These are phyloP conservation scores for Brachypodius melanocephalos DNA, from an alignment of 2,113 vertebrate genomes.

Conservation along the genomic window DNA sequence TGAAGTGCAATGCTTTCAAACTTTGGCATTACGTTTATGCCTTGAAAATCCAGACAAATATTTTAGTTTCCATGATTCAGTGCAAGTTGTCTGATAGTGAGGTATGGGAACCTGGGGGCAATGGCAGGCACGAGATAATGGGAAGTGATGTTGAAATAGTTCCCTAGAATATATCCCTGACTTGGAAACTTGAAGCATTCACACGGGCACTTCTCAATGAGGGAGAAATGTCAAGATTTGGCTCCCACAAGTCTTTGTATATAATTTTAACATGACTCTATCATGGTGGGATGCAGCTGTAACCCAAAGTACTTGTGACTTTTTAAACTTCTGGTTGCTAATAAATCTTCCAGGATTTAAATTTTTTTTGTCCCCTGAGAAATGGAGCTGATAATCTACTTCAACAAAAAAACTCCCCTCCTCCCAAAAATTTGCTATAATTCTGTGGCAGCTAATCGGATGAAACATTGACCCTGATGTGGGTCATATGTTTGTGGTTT, in stretches of 20 bases:
- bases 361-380: not conserved
- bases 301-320: not conserved
- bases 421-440: not conserved
- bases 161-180: not conserved
- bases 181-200: fast-evolving
- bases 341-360: not conserved
- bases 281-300: not conserved
- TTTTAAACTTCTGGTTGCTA: not conserved
- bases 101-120: not conserved
- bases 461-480: fast-evolving
- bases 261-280: not conserved
- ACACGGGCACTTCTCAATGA: not conserved
- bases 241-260: not conserved
- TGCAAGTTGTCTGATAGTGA: not conserved
- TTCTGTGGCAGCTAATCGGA: not conserved
- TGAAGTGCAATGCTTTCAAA: not conserved
- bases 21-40: not conserved
- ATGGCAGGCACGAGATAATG: not conserved
- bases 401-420: not conserved
- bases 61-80: not conserved
- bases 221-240: not conserved
- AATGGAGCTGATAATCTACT: not conserved
- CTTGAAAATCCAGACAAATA: not conserved
- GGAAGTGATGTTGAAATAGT: not conserved
- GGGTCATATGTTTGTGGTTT: not conserved